Percentiles rank a stretch among this genome's conserved stretches.
These are phyloP conservation scores for Cynocephalus volans DNA, from an alignment of 2,113 vertebrate genomes.

Conservation along the genomic window DNA sequence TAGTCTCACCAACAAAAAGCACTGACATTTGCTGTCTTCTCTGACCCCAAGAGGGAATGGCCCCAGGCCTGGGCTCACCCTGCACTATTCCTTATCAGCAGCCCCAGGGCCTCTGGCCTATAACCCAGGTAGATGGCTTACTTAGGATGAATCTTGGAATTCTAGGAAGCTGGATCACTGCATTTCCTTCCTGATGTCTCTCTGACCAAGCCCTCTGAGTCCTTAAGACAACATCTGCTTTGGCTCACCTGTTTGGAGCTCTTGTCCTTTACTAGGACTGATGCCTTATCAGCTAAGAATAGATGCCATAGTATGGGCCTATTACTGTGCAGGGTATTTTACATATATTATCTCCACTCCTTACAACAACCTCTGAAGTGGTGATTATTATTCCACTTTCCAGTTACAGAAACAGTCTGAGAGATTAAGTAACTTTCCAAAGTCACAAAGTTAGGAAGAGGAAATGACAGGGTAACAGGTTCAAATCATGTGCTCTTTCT, in stretches of 20 bases:
- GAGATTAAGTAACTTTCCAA: conserved; percentile 4
- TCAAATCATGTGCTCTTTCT: neutral
- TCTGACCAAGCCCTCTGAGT: neutral
- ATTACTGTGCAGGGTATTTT: neutral
- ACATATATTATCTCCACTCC: neutral
- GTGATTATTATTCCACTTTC: neutral
- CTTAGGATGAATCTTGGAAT: conserved; percentile 34
- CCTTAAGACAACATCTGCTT: conserved; percentile 9
- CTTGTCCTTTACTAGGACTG: neutral
- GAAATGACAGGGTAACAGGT: neutral
- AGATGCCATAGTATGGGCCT: neutral
- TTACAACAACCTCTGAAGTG: neutral
- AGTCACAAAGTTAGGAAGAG: neutral
- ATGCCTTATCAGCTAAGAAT: neutral
- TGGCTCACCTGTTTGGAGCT: conserved; percentile 8
- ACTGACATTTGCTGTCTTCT: neutral
- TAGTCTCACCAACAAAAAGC: neutral
- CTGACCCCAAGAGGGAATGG: neutral
- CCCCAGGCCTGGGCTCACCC: neutral
- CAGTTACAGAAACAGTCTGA: neutral
- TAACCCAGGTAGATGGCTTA: neutral
- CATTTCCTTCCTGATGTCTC: neutral
- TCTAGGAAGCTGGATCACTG: neutral
- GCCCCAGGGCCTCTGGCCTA: neutral
- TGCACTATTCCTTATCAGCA: conserved; percentile 48